Conservation (phyloP, 2,888 invertebrate species). For the Apodemia duryi region DNA sequence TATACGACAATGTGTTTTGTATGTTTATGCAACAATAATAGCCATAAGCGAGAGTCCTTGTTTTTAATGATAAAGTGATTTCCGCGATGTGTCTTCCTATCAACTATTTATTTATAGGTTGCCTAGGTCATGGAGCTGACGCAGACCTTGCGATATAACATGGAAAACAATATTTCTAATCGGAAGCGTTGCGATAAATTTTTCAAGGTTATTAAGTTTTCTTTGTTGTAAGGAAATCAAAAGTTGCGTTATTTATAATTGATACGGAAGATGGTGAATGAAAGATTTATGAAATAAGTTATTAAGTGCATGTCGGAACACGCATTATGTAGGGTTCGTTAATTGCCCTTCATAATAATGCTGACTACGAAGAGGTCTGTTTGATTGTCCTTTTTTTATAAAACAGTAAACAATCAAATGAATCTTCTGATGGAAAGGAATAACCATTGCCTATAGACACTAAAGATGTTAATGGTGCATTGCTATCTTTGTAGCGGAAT, state of each 20-base stretch:
- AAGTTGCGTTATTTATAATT: not conserved
- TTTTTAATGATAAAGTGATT: constrained; percentile 15
- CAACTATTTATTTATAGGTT: constrained; percentile 39
- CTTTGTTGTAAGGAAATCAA: constrained; percentile 6
- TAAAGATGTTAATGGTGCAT: too few relatives aligned
- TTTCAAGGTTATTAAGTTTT: constrained; percentile 8
- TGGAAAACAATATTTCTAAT: constrained; percentile 11
- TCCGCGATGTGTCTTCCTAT: constrained; percentile 27
- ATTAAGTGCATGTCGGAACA: too few relatives aligned
- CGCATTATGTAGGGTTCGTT: too few relatives aligned
- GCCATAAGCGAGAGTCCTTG: constrained; percentile 7
- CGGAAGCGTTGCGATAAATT: constrained; percentile 10
- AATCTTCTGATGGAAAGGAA: too few relatives aligned
- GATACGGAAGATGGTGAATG: not conserved
- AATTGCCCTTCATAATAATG: too few relatives aligned
- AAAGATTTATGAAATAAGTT: too few relatives aligned
- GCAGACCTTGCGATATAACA: not conserved
- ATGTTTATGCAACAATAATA: not conserved
- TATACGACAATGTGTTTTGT: not conserved
- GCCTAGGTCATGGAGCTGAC: constrained; percentile 36
- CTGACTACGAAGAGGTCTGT: too few relatives aligned
- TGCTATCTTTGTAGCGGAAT: too few relatives aligned
- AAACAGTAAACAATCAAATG: too few relatives aligned
- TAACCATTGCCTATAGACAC: too few relatives aligned
- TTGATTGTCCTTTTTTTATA: too few relatives aligned